These are phyloP conservation scores for Podabrus alpinus DNA, from an alignment of 2,888 invertebrate genomes.

Conservation along the genomic window DNA sequence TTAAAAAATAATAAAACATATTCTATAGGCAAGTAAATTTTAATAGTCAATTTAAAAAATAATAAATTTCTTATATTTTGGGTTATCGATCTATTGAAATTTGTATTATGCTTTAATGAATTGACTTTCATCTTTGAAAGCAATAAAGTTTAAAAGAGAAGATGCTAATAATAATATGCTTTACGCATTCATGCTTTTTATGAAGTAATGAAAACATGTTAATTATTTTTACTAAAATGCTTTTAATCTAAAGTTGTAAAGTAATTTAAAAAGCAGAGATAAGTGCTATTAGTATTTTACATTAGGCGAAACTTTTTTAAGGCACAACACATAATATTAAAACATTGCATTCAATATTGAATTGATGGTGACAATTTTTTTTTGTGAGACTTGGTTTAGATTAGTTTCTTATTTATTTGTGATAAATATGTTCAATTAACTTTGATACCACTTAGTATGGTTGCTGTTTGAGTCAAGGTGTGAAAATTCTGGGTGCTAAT, in stretches of 20 bases:
- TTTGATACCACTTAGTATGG: no score
- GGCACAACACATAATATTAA: not conserved
- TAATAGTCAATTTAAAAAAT: not conserved
- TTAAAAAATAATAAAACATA: not conserved
- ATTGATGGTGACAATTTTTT: not conserved
- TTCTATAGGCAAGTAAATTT: not conserved
- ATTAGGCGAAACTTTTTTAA: not conserved
- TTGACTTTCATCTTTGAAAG: slow-evolving; percentile 3
- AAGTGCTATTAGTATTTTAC: slow-evolving; percentile 5
- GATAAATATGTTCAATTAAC: no score
- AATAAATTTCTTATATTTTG: not conserved
- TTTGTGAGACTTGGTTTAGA: not conserved
- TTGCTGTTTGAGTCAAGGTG: no score
- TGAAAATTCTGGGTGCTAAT: no score
- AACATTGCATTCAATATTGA: not conserved
- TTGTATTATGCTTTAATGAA: slow-evolving; percentile 3
- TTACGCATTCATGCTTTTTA: slow-evolving; percentile 4
- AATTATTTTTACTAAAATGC: slow-evolving; percentile 4
- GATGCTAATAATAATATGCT: slow-evolving; percentile 3
- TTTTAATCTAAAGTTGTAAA: slow-evolving; percentile 4
- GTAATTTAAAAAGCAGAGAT: slow-evolving; percentile 3
- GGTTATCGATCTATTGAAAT: not conserved
- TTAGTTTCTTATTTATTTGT: not conserved
- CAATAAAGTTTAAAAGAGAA: slow-evolving; percentile 4
- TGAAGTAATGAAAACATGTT: slow-evolving; percentile 5